Base-by-base conservation (phyloP, 1,140 invertebrate genomes). In the Drosophila ironensis region DNA sequence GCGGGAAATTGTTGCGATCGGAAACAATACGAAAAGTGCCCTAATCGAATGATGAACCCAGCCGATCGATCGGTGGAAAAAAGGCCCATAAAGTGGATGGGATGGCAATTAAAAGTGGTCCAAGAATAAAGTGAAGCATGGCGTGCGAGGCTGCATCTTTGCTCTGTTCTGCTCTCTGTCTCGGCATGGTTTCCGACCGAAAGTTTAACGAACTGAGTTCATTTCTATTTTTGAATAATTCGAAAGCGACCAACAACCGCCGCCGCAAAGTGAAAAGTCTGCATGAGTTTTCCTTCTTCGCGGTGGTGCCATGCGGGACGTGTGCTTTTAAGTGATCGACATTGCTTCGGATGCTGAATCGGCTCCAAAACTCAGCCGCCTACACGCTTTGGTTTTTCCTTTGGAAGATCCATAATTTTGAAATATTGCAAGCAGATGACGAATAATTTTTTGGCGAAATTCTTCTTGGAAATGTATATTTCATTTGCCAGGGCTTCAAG, bases 131-230 rank as follows among this genome's bases (percentile, higher is more conserved):
- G 56, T 61, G 75, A 51, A 66, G 60, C 56, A 61, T 41, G 50
- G 60, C 56, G 57, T 41, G 50, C 44, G 33, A 28, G 54, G 54
- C 37, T 59, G 70, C 63, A 59, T 28, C 48, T 24, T 14, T 54
- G 28, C 33, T 37, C 14, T 52, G 48, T 45, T 64, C n/a, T n/a
- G n/a, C n/a, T n/a, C n/a, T n/a, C n/a, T n/a, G n/a, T n/a, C 57
- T 52, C 75, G 70, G 64, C 71, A 75, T 80, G 75, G 56, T 82
- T 76, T 82, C 64, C 67, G 61, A 84, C 51, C 60, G 59, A 87
- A 88, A 89, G 88, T 89, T 89, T 89, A 89, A 89, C 88, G 88
- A 89, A 89, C 88, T 89, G 88, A 89, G 88, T 89, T 89, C 88
- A 89, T 89, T 89, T 89, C 88, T 89, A 89, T 89, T 89, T 89